These are phyloP conservation scores for Phocides pigmalion DNA, from an alignment of 1,140 invertebrate genomes.

Conservation along the genomic window DNA sequence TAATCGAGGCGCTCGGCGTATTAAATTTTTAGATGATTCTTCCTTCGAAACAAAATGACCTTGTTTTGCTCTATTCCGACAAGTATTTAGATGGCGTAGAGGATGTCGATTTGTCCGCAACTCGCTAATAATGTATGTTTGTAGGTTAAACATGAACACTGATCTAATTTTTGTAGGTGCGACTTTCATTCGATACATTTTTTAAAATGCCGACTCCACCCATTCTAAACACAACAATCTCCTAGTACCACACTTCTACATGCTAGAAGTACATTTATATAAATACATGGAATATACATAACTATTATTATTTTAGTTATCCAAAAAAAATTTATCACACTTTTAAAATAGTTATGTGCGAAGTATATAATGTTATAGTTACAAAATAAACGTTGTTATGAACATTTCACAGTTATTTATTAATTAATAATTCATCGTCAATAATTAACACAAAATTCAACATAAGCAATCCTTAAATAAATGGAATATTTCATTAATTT, in stretches of 20 bases:
- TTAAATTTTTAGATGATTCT: constrained; percentile 10
- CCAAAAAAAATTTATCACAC: too few species aligned
- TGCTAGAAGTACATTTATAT: background rate
- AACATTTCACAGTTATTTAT: too few species aligned
- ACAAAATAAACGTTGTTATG: too few species aligned
- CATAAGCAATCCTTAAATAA: too few species aligned
- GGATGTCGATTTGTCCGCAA: constrained; percentile 14
- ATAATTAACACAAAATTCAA: too few species aligned
- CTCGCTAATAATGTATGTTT: constrained; percentile 5
- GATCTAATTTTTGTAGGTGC: constrained; percentile 39
- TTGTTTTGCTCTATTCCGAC: constrained; percentile 34
- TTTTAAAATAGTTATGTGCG: too few species aligned
- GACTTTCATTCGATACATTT: constrained; percentile 27
- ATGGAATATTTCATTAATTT: too few species aligned
- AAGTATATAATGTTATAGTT: too few species aligned
- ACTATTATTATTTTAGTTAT: too few species aligned
- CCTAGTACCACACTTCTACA: background rate
- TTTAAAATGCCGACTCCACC: constrained; percentile 36
- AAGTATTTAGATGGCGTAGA: constrained; percentile 31
- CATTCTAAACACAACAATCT: constrained; percentile 16
- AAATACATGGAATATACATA: too few species aligned
- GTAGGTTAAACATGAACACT: constrained; percentile 31
- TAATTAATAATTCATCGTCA: too few species aligned
- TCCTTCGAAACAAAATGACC: constrained; percentile 37
- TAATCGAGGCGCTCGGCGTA: background rate